Conservation (phyloP, 2,797 vertebrate species). For the Alcedo atthis region DNA sequence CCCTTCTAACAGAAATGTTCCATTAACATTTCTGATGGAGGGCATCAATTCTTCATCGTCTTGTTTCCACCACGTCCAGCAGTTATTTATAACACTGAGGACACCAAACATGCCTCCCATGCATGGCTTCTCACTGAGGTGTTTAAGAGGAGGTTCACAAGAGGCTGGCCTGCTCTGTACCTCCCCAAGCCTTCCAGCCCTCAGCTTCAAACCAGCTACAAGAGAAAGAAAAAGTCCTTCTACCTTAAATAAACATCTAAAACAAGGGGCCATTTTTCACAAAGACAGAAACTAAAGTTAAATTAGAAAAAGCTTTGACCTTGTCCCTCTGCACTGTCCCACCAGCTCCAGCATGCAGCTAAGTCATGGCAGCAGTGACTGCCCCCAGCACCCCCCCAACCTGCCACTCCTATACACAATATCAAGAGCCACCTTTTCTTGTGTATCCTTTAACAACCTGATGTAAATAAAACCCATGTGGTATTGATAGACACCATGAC, state of each 20-base stretch:
- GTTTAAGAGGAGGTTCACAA: background rate
- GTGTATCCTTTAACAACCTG: background rate
- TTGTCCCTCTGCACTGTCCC: fast-evolving
- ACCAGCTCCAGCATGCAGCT: background rate
- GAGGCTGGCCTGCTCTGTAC: background rate
- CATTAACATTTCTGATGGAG: constrained; percentile 34
- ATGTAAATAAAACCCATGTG: constrained; percentile 38
- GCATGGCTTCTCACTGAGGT: background rate
- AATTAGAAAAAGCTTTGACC: background rate
- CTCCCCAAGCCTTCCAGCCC: background rate
- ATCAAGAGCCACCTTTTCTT: constrained; percentile 44
- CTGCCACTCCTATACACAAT: background rate
- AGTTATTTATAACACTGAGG: background rate
- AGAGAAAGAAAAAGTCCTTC: background rate
- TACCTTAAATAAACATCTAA: background rate
- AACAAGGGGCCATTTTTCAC: background rate
- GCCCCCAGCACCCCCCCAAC: background rate
- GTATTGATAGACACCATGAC: constrained; percentile 12
- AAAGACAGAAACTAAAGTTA: background rate
- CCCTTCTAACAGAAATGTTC: constrained; percentile 34
- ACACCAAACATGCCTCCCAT: background rate
- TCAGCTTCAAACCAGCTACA: background rate
- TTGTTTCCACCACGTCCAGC: background rate
- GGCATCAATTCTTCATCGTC: background rate
- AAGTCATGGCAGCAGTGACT: background rate